Conservation (phyloP, 2,888 invertebrate genomes). For the Dynastes grantii region DNA sequence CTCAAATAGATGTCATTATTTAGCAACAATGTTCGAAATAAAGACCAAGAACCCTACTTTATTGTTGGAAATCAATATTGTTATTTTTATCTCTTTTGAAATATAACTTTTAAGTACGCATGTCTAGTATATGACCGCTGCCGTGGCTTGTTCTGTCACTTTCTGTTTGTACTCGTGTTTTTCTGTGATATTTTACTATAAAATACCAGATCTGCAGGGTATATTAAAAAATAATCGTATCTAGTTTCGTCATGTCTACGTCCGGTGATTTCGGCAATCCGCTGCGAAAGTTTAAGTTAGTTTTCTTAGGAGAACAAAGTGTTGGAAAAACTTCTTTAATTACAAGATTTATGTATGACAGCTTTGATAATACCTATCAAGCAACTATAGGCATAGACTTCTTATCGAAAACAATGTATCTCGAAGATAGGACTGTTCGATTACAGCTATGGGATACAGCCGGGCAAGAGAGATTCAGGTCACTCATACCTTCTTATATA, state of each 20-base stretch:
- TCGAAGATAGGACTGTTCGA: slow-evolving; percentile 98
- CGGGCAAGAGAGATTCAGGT: slow-evolving; percentile 96
- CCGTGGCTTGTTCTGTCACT: slow-evolving; percentile 59
- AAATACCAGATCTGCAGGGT: slow-evolving; percentile 55
- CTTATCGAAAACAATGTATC: slow-evolving; percentile 99
- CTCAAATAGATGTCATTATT: slow-evolving; percentile 43
- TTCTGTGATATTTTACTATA: slow-evolving; percentile 63
- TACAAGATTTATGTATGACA: slow-evolving; percentile 99
- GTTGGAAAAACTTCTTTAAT: slow-evolving; percentile 99
- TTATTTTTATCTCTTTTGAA: slow-evolving; percentile 45
- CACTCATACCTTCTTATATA: slow-evolving; percentile 98
- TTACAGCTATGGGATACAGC: slow-evolving; percentile 99
- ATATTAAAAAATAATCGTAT: slow-evolving; percentile 67
- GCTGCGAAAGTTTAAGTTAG: slow-evolving; percentile 98
- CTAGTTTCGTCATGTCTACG: slow-evolving; percentile 78
- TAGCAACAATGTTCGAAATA: slow-evolving; percentile 30
- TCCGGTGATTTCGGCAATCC: slow-evolving; percentile 99
- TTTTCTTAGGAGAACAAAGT: slow-evolving; percentile 99
- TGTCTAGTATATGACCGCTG: slow-evolving; percentile 54
- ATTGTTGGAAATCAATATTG: slow-evolving; percentile 46
- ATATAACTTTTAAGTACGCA: slow-evolving; percentile 48
- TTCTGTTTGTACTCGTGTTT: slow-evolving; percentile 58
- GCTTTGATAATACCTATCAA: slow-evolving; percentile 99
- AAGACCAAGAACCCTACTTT: slow-evolving; percentile 40
- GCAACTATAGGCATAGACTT: slow-evolving; percentile 99